phyloP scores from a whole-genome alignment of 2,113 vertebrate genomes.

The Pycnonotus jocosus region DNA sequence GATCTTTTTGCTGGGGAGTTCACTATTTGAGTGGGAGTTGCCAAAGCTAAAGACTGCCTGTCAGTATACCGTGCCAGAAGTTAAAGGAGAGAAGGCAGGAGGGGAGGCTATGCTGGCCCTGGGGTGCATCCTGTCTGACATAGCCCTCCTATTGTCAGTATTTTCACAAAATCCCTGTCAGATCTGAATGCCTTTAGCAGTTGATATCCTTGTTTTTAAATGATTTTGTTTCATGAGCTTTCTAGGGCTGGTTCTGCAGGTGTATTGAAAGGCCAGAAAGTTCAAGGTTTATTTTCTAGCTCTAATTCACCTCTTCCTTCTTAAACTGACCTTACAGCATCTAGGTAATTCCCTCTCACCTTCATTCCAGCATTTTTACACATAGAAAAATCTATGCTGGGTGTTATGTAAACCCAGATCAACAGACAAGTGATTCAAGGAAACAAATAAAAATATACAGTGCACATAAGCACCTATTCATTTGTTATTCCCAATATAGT shows the following conservation, averaged over 20 bases:
- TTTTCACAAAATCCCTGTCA: neutral
- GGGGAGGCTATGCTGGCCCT: neutral
- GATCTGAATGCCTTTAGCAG: neutral
- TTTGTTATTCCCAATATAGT: conserved; percentile 11
- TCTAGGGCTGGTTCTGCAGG: neutral
- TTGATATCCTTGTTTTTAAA: neutral
- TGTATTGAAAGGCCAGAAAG: neutral
- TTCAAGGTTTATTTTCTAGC: neutral
- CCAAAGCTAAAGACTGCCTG: neutral
- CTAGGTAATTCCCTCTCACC: neutral
- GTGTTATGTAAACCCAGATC: neutral
- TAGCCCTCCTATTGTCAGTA: neutral
- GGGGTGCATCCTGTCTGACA: neutral
- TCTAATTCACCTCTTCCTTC: neutral
- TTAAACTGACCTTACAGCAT: neutral
- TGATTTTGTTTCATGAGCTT: neutral
- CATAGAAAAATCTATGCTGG: neutral
- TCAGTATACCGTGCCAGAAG: neutral
- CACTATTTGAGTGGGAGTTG: neutral
- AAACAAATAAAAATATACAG: neutral
- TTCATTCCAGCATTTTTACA: neutral
- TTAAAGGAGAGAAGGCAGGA: neutral
- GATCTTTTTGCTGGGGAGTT: neutral
- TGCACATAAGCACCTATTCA: neutral
- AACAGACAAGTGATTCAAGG: neutral